Evolutionary conservation across 2,113 vertebrate genomes (phyloP).

Genomic region (Telmatochromis sp.): DNA sequence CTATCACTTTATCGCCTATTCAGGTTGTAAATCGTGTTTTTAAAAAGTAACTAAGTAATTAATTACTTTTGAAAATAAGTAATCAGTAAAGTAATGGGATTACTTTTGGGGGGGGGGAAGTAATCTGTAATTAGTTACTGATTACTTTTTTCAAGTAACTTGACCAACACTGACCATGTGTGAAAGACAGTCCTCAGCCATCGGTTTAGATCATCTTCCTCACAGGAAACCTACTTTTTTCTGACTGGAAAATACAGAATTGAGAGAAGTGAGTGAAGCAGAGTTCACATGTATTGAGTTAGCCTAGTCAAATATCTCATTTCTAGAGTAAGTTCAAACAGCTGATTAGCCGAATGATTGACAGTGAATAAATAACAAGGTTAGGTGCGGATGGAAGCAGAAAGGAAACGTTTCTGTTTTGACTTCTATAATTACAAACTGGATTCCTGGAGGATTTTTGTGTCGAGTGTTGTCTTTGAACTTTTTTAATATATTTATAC

Average conservation of each 20-base stretch:
- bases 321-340: not conserved
- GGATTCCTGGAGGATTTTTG: not conserved
- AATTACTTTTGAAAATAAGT: too few relatives aligned
- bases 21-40: too few relatives aligned
- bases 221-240: not conserved
- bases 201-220: not conserved
- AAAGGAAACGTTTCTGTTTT: not conserved
- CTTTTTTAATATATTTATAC: not conserved
- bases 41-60: too few relatives aligned
- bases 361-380: not conserved
- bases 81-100: too few relatives aligned
- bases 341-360: not conserved
- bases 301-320: not conserved
- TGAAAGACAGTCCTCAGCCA: not conserved
- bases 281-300: not conserved
- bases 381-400: not conserved
- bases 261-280: not conserved
- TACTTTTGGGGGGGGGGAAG: too few relatives aligned
- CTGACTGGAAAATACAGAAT: not conserved
- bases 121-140: too few relatives aligned
- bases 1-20: too few relatives aligned
- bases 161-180: not conserved
- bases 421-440: not conserved
- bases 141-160: too few relatives aligned
- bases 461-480: accelerated